A percentile compares a stretch with the other conserved stretches of the same genome.
phyloP scores from a whole-genome alignment of 2,113 vertebrate genomes.

The Coreoperca whiteheadi region DNA sequence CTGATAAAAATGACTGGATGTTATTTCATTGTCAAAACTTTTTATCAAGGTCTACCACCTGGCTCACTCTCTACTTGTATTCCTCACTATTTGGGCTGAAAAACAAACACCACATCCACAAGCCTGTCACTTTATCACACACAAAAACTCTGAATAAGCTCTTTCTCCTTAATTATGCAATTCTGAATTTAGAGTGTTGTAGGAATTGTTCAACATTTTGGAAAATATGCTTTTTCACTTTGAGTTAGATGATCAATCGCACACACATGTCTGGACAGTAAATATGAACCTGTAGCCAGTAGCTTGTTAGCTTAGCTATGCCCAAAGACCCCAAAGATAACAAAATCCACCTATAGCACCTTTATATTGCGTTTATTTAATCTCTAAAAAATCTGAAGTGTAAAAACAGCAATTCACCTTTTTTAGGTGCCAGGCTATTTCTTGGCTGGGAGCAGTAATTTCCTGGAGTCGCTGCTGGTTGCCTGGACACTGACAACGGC shows the following conservation, averaged over 20 bases:
- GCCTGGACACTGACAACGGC: too few relatives aligned
- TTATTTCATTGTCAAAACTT: slow-evolving; percentile 9
- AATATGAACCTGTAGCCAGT: neutral
- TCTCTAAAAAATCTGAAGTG: too few relatives aligned
- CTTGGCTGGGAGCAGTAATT: too few relatives aligned
- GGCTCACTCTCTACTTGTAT: neutral
- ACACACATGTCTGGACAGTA: neutral
- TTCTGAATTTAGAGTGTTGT: neutral
- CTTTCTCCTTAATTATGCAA: neutral
- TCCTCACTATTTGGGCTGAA: neutral
- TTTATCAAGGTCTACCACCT: neutral
- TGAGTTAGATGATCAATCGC: neutral
- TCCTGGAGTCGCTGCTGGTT: too few relatives aligned
- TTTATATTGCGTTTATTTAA: too few relatives aligned
- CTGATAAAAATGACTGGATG: neutral
- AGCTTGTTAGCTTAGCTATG: neutral
- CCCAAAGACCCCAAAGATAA: neutral
- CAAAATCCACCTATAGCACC: too few relatives aligned
- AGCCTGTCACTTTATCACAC: neutral
- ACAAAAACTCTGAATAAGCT: neutral
- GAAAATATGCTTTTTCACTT: neutral
- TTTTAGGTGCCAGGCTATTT: too few relatives aligned
- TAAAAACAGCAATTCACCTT: too few relatives aligned
- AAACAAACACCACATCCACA: neutral
- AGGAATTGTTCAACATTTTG: neutral